A percentile compares a stretch with the other conserved stretches of the same genome.
These are phyloP conservation scores for Gallinago undulata DNA, from an alignment of 2,113 vertebrate species.

Conservation along the genomic window DNA sequence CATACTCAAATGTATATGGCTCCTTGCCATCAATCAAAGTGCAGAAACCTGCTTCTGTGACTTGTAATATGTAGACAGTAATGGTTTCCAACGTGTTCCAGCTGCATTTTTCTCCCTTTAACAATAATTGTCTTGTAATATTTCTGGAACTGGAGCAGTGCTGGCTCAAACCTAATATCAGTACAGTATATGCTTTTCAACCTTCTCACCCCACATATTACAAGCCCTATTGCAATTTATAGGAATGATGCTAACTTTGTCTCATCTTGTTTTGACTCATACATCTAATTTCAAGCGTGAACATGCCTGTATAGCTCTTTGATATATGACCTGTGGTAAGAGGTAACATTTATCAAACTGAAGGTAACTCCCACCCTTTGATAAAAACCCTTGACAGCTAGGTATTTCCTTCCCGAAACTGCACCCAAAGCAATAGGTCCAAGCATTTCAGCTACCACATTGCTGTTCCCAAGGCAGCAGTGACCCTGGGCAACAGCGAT, in stretches of 20 bases:
- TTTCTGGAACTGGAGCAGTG: conserved; percentile 9
- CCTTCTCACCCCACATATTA: conserved; percentile 23
- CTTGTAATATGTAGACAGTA: conserved; percentile 31
- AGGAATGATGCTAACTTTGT: conserved; percentile 5
- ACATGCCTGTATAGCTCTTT: conserved; percentile 16
- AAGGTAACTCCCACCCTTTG: conserved; percentile 24
- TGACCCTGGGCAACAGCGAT: conserved; percentile 9
- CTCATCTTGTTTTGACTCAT: conserved; percentile 36
- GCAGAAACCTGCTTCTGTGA: conserved; percentile 30
- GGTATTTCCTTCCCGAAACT: conserved; percentile 29
- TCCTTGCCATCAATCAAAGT: conserved; percentile 31
- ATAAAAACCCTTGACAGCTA: conserved; percentile 31
- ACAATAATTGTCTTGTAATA: background rate
- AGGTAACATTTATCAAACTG: conserved; percentile 44
- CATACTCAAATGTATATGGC: background rate
- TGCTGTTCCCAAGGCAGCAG: conserved; percentile 4
- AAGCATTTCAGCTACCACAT: background rate
- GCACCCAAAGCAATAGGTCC: background rate
- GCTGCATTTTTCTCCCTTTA: conserved; percentile 11
- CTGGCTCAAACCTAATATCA: background rate
- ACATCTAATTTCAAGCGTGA: conserved; percentile 25
- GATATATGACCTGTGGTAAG: conserved; percentile 23
- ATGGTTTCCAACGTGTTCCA: conserved; percentile 47
- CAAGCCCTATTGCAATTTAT: conserved; percentile 1
- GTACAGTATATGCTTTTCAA: background rate